A percentile compares a stretch with the other conserved stretches of the same genome.
Evolutionary conservation across 2,888 invertebrate genomes (phyloP).

Genomic region (Artemia sinica): DNA sequence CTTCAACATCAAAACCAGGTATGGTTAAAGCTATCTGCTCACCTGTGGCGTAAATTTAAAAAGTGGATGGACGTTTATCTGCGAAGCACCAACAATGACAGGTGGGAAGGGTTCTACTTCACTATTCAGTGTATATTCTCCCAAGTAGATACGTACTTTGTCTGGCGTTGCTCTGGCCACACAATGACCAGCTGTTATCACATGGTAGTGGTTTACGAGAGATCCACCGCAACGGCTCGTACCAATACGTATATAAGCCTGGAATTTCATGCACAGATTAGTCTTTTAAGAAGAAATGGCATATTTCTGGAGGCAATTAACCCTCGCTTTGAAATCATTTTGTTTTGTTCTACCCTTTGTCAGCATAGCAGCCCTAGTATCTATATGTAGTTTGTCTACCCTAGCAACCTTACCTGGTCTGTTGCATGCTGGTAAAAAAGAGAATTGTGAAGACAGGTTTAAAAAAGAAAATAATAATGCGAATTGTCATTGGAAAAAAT

Average conservation of each 20-base stretch:
- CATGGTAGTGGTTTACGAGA: slow-evolving; percentile 70
- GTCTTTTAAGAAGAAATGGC: background rate
- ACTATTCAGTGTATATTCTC: slow-evolving; percentile 84
- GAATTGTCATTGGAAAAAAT: no score
- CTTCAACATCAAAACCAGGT: no score
- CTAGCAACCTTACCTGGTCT: no score
- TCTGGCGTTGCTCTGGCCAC: slow-evolving; percentile 74
- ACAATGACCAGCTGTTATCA: slow-evolving; percentile 85
- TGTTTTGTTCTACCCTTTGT: no score
- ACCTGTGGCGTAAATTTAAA: slow-evolving; percentile 76
- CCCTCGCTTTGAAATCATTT: background rate
- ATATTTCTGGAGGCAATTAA: background rate
- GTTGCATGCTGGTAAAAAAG: no score
- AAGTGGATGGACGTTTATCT: slow-evolving; percentile 75
- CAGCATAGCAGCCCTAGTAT: no score
- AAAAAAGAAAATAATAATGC: no score
- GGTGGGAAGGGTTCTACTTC: slow-evolving; percentile 77
- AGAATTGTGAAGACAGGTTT: no score
- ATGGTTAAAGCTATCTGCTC: background rate
- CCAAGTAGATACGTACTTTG: slow-evolving; percentile 75
- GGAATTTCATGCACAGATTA: slow-evolving; percentile 25
- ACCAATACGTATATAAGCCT: slow-evolving; percentile 75
- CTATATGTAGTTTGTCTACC: no score
- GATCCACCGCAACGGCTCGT: slow-evolving; percentile 87
- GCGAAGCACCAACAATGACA: slow-evolving; percentile 75